phyloP scores from a whole-genome alignment of 2,113 vertebrate species.

The Mixornis gularis region DNA sequence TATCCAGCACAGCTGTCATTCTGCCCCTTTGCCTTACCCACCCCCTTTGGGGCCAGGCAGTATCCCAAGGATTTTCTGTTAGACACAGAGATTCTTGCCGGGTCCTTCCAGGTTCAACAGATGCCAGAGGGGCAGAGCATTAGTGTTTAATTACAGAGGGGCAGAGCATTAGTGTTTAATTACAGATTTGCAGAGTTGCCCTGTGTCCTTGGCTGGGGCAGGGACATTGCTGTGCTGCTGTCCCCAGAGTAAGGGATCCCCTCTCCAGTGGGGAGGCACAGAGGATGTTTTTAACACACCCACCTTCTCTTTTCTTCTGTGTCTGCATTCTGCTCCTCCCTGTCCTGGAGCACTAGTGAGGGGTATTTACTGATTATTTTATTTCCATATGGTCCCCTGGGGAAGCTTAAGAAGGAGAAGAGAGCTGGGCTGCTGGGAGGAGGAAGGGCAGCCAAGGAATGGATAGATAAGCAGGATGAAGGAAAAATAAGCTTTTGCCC shows the following conservation, averaged over 20 bases:
- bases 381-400: background rate
- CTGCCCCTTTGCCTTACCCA: background rate
- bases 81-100: background rate
- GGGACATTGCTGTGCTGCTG: background rate
- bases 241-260: background rate
- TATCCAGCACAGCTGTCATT: background rate
- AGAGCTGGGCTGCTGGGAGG: background rate
- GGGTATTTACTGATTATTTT: background rate
- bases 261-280: rapidly evolving
- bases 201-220: rapidly evolving
- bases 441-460: background rate
- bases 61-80: background rate
- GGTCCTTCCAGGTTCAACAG: background rate
- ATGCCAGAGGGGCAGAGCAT: background rate
- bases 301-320: background rate
- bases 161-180: background rate
- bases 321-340: background rate
- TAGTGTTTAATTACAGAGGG: background rate
- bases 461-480: background rate
- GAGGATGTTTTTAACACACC: background rate
- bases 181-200: background rate
- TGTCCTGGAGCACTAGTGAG: background rate
- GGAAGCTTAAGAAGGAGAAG: background rate
- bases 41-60: background rate
- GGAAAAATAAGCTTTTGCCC: background rate